Base-by-base conservation (phyloP, 1,140 invertebrate species). In the Leptinotarsa lineolata region DNA sequence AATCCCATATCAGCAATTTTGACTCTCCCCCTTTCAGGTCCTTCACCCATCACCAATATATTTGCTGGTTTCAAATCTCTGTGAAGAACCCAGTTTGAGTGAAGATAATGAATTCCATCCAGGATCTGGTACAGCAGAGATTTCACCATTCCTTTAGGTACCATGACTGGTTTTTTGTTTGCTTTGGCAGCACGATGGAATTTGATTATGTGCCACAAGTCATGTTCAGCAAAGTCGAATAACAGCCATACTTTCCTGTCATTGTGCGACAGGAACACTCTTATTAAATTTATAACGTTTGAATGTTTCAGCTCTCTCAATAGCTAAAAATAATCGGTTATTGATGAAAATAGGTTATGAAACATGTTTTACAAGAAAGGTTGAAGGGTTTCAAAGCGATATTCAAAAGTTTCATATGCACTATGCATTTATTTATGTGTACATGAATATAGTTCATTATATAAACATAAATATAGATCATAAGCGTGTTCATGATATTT, bases 1-100 rank as follows among this genome's bases (percentile, higher is more conserved):
- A 99, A 99, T 13, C 98, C 98, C 97, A 99, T 99, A 84, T 99
- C 98, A 70, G 98, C 98, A 83, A 99, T 99, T 90, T 99, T 99
- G 0, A 99, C 97, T 76, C 97, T 87, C 4, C 98, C 98, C 81
- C 98, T 88, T 86, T 99, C 97, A 72, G 92, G 91, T 20, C 97
- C 98, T 88, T 99, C 97, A 21, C 98, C 98, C 97, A 99, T 99
- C 15, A 99, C 98, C 74, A 99, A 88, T 84, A 99, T 99, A 87
- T 99, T 99, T 1, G 98, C 98, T 65, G 98, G 98, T 92, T 99
- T 99, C 88, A 99, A 88, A 91, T 99, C 98, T 44, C 98, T 91
- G 86, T 99, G 98, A 46, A 99, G 87, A 72, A 99, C 97, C 98
- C 98, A 99, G 86, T 99, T 99, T 74, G 95, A 95, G 90, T 99